Conservation (phyloP, 1,140 invertebrate genomes). For the Halesus radiatus region DNA sequence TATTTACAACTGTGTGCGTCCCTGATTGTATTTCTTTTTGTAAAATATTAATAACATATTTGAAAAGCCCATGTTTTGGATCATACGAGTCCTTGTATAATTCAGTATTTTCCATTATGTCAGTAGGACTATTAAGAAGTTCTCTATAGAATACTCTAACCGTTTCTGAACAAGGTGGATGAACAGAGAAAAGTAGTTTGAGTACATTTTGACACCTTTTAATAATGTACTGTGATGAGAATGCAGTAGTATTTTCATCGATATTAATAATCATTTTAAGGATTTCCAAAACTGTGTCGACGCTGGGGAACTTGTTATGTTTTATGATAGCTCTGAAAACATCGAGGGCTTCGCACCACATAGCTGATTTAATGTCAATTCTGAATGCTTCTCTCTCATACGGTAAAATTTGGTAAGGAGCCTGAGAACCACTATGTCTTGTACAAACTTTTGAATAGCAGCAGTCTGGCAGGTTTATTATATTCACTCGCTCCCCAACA, state of each 20-base stretch:
- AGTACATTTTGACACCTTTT: constrained; percentile 32
- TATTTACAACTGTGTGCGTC: too few relatives aligned
- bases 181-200: constrained; percentile 21
- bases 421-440: constrained; percentile 4
- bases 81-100: constrained; percentile 11
- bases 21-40: constrained; percentile 21
- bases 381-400: constrained; percentile 29
- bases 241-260: neutral
- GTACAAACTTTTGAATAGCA: neutral
- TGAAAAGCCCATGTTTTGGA: constrained; percentile 20
- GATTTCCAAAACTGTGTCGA: constrained; percentile 19
- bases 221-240: constrained; percentile 26
- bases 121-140: neutral
- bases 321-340: constrained; percentile 18
- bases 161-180: constrained; percentile 29
- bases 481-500: neutral
- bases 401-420: constrained; percentile 25
- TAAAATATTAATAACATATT: constrained; percentile 13
- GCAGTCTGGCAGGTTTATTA: constrained; percentile 9
- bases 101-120: constrained; percentile 5
- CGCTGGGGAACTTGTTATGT: constrained; percentile 26
- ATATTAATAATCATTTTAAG: constrained; percentile 10
- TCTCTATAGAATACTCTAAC: constrained; percentile 27
- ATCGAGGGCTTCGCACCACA: constrained; percentile 34
- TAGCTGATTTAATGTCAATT: constrained; percentile 10